Conservation (phyloP, 2,888 invertebrate genomes). For the Eucera pruinosa region DNA sequence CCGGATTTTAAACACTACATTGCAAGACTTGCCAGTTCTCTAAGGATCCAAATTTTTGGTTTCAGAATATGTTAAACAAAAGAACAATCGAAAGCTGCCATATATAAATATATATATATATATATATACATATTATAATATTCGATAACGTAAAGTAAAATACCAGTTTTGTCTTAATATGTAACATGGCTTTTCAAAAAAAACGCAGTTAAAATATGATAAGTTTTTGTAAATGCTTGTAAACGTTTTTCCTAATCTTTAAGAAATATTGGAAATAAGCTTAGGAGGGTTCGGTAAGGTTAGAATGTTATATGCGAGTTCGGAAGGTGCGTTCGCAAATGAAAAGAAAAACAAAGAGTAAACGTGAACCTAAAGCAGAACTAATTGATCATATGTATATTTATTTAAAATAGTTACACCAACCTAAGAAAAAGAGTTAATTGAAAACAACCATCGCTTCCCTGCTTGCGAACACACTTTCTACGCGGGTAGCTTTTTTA, state of each 20-base stretch:
- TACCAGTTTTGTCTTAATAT: conserved; percentile 65
- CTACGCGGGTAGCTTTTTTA: conserved; percentile 83
- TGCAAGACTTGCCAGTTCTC: conserved; percentile 16
- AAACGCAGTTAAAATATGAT: conserved; percentile 82
- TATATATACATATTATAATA: conserved; percentile 47
- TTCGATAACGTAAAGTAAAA: conserved; percentile 54
- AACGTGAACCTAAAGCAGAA: conserved; percentile 1
- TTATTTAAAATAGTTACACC: conserved; percentile 36
- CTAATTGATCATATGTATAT: conserved; percentile 41
- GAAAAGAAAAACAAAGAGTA: neutral
- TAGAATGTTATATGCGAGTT: conserved; percentile 73
- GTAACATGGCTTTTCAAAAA: conserved; percentile 78
- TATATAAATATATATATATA: conserved; percentile 60
- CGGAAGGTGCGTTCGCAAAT: conserved; percentile 73
- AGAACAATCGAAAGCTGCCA: conserved; percentile 67
- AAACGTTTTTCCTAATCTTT: conserved; percentile 79
- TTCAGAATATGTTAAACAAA: conserved; percentile 12
- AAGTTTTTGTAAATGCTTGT: conserved; percentile 85
- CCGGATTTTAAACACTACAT: neutral
- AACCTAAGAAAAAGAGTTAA: conserved; percentile 7
- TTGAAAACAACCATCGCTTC: conserved; percentile 8
- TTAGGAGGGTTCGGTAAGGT: conserved; percentile 72
- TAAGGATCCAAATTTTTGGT: conserved; percentile 10
- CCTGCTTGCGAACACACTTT: conserved; percentile 74
- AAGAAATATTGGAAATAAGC: conserved; percentile 73